Evolutionary conservation across 2,888 invertebrate genomes (phyloP), one percentile per base, ranked within the genome.

Genomic region (Frankliniella fusca): DNA sequence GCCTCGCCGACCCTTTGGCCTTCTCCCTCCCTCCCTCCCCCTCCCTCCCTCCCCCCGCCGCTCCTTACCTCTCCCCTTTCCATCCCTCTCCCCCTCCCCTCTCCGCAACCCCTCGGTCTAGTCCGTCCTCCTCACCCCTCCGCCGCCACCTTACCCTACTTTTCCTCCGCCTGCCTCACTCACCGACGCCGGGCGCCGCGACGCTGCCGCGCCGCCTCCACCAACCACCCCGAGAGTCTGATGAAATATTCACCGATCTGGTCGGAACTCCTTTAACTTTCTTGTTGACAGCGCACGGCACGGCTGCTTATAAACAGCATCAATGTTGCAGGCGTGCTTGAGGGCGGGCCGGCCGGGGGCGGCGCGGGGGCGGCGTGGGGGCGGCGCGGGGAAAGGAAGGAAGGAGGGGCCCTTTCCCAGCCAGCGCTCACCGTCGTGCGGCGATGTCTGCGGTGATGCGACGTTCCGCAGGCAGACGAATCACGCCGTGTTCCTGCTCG

Each of bases 261-360:
- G 70, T 76, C 27, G 23, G 23, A 76, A 76, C 70, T 76, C 70
- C 70, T 76, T 76, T 76, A 76, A 76, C 70, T 76, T 76, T 76
- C 23, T 76, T 76, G 70, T 27, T 23, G 70, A 76, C 70, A 76
- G 70, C 70, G 70, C 70, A 23, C 7, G 15, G 70, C 70, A 76
- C 27, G 23, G 12, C 70, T 10, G 70, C 23, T 76, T 76, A 76
- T 76, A 76, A 76, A 76, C 70, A 76, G 70, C 70, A 76, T 76
- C 70, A 76, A 76, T 76, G 70, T 76, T 76, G 70, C 70, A 76
- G 23, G 61, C 20, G 38, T 38, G 61, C 54, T 54, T 54, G 61
- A 61, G 61, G 61, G 61, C 61, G 38, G n/a, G 7, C 54, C 20
- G 15, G 54, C 54, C 54, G 54, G 7, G 61, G 15, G 7, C 61